Base-by-base conservation (phyloP, 2,888 invertebrate genomes). In the Venusia cambrica region DNA sequence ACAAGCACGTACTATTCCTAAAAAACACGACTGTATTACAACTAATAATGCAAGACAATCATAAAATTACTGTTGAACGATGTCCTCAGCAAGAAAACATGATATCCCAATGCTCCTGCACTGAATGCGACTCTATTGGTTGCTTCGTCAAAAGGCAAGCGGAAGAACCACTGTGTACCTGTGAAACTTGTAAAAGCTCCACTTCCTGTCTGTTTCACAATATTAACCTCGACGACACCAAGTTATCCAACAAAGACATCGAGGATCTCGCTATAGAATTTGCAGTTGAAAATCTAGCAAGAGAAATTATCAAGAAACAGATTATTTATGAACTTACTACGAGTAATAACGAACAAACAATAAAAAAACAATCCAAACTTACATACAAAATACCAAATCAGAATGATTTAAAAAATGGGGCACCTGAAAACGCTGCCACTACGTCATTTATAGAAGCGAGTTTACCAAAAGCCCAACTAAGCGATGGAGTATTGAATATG, bases 71-170 rank as follows among this genome's bases (percentile, higher is more conserved):
- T 7, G 5, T 13, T 13, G 20, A 22, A 14, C 14, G 17, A 5
- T 21, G 34, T 28, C 18, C 11, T 9, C 6, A 38, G 5, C 19
- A 8, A 4, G 22, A 32, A 13, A 7, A 31, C 4, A n/a, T 49
- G 1, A 38, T 43, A 2, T 54, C 53, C 0, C 27, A 38, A 16
- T 75, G 75, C 32, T 74, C 79, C 0, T 77, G 79, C 33, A 29
- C 45, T 2, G 35, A 59, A 6, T 76, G 74, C 19, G 61, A 73
- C 21, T 62, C 67, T 1, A 8, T 45, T 4, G 26, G 24, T 7
- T 73, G 71, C 34, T 64, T 63, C 25, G 34, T 42, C 2, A 56
- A 57, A 34, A 57, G 60, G 46, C 43, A 48, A 6, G 32, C 35
- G n/a, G 41, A 19, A 10, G 15, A 11, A 2, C 21, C 31, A n/a